Base-by-base conservation (phyloP, 2,888 invertebrate species). In the Hoplodrina blanda region DNA sequence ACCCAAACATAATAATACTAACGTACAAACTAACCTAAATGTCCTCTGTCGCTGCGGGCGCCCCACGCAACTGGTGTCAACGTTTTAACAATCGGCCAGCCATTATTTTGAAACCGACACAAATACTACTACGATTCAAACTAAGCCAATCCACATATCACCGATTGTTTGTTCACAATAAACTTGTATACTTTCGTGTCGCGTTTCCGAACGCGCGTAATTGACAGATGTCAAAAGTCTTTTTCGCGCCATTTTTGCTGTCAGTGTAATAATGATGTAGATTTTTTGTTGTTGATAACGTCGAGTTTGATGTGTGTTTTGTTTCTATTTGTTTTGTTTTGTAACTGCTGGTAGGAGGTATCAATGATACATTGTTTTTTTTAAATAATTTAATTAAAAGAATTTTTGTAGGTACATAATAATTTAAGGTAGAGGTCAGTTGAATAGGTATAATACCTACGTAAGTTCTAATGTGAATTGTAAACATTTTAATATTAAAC, bases 171-270 rank as follows among this genome's bases (percentile, higher is more conserved):
- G 79, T 75, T 76, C 73, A 30, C 78, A 80, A 82, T 82, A 80
- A 82, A 80, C 52, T 77, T 80, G 74, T 79, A 66, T 69, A 69
- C 63, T 73, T 72, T 80, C 80, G 74, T 84, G 84, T 81, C 83
- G 81, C 77, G 81, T 86, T 80, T 88, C 83, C 85, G 86, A 88
- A 85, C 89, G 78, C 78, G 75, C 76, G 84, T 95, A 96, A 96
- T 96, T 96, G 95, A 96, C 95, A 96, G 93, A 91, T 95, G 95
- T 95, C 95, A 95, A 93, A 94, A 89, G 83, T 88, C 86, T 86
- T 88, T 90, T 93, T 94, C 93, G 92, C 94, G 93, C 93, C 93
- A 88, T 92, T 92, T 91, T 90, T 83, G 84, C 83, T 86, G 88
- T 81, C 87, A 84, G 64, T 83, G 83, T 91, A 88, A 56, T 73